Percentiles rank a stretch among this genome's conserved stretches.
These are phyloP conservation scores for Pangasius djambal DNA, from an alignment of 2,797 vertebrate species.

Conservation along the genomic window DNA sequence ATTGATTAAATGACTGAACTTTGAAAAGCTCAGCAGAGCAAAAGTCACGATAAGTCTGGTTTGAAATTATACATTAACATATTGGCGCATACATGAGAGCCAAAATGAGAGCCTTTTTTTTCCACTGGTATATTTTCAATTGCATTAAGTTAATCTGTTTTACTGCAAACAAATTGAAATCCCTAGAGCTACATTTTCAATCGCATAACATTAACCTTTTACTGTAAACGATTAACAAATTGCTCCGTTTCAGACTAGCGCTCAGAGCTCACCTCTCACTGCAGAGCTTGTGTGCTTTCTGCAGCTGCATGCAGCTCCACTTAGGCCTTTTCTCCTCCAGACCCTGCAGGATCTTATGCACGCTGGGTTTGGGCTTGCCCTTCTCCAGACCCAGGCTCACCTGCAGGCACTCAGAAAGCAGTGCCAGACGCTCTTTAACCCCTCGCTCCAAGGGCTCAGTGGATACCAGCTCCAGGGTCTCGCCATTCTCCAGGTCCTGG, in stretches of 20 bases:
- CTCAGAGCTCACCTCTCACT: conserved; percentile 73
- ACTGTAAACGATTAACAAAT: conserved; percentile 21
- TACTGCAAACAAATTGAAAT: conserved; percentile 12
- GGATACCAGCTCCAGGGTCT: conserved; percentile 81
- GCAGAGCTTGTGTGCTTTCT: conserved; percentile 87
- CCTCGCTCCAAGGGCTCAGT: conserved; percentile 80
- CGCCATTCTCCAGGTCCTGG: conserved; percentile 85
- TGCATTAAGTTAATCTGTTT: conserved; percentile 19
- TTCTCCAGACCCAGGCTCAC: conserved; percentile 81
- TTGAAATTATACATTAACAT: conserved; percentile 33
- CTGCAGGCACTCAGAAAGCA: conserved; percentile 87
- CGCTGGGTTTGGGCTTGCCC: conserved; percentile 80
- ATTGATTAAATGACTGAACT: conserved; percentile 53
- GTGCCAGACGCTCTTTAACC: conserved; percentile 82
- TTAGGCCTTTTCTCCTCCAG: conserved; percentile 88
- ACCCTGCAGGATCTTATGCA: conserved; percentile 84
- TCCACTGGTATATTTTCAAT: conserved; percentile 12
- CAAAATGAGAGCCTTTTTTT: conserved; percentile 5
- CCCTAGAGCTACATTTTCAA: conserved; percentile 4
- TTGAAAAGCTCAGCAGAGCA: conserved; percentile 30
- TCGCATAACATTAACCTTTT: conserved; percentile 25
- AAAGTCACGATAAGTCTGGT: conserved; percentile 32
- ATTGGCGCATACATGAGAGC: not conserved
- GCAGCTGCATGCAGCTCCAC: conserved; percentile 86
- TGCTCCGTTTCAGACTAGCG: not conserved